phyloP scores from a whole-genome alignment of 2,888 invertebrate genomes.

The Danaus chrysippus region DNA sequence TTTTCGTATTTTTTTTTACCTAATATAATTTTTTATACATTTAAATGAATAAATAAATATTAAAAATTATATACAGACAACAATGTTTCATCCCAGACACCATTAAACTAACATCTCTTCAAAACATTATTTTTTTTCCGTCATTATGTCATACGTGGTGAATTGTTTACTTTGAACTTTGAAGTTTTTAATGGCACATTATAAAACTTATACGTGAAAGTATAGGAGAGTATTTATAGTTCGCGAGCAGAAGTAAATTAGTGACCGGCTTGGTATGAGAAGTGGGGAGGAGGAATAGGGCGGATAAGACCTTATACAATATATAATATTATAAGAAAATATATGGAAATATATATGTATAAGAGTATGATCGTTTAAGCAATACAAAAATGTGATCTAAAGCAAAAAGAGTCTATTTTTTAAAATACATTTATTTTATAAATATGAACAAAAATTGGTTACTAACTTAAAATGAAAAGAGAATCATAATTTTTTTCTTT shows the following conservation, averaged over 20 bases:
- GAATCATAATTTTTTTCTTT: background rate
- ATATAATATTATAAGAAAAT: background rate
- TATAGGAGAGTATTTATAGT: constrained; percentile 1
- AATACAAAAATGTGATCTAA: too few species aligned
- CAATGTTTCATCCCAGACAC: background rate
- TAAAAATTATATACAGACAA: background rate
- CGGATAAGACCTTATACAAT: constrained; percentile 31
- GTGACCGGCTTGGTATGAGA: constrained; percentile 71
- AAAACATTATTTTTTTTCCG: background rate
- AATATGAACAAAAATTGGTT: too few species aligned
- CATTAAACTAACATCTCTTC: background rate
- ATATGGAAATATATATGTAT: background rate
- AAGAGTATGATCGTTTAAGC: background rate
- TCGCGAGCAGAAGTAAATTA: constrained; percentile 60
- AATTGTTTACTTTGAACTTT: constrained; percentile 1
- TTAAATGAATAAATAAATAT: too few species aligned
- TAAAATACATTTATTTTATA: too few species aligned
- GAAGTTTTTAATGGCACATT: constrained; percentile 5
- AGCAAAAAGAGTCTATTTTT: too few species aligned
- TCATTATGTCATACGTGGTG: background rate
- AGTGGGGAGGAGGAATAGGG: constrained; percentile 48
- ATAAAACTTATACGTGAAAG: background rate
- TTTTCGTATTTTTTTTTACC: too few species aligned
- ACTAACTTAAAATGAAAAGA: too few species aligned
- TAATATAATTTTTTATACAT: too few species aligned